Base-by-base conservation (phyloP, 2,888 invertebrate species). In the Galerucella pusilla region DNA sequence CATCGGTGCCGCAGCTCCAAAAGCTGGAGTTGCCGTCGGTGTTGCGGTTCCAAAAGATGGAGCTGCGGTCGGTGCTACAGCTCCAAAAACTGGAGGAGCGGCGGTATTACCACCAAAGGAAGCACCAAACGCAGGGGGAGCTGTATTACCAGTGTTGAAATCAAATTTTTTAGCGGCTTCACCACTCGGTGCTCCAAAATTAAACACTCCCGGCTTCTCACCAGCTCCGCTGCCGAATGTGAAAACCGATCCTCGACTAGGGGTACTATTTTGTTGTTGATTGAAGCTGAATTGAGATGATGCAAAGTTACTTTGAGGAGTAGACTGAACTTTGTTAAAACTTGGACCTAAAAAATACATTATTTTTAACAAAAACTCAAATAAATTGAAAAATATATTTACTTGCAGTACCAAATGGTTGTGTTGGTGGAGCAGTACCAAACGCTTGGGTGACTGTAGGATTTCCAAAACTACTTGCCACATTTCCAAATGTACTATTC, bases 101-200 rank as follows among this genome's bases (percentile, higher is more conserved):
- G 54, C 46, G 45, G 75, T 16, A 52, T 70, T 54, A 65, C 63
- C 67, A 9, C 73, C 76, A 20, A 76, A 76, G 7, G 76, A n/a
- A 0, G 77, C 42, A 63, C 77, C 77, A n/a, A 79, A 81, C 59
- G 81, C 81, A 49, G 74, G 70, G 1, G 80, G 69, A 11, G 78
- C 20, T 3, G 78, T 69, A 10, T 68, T 69, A 6, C 79, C 78
- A 10, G 73, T 68, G 28, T 71, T 77, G 28, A 83, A 83, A 57
- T 82, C 81, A 66, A 79, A 80, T 11, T 61, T 75, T 28, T 81
- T 81, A 0, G 75, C 69, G 0, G 74, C 71, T 11, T 79, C 80
- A 0, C 69, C 71, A 7, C 76, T 65, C 10, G 75, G 54, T 1
- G 75, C 67, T 16, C 71, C 71, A 10, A 79, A 77, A 68, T 81